Evolutionary conservation across 2,888 invertebrate genomes (phyloP).

Genomic region (Rugalucina vietnamica): DNA sequence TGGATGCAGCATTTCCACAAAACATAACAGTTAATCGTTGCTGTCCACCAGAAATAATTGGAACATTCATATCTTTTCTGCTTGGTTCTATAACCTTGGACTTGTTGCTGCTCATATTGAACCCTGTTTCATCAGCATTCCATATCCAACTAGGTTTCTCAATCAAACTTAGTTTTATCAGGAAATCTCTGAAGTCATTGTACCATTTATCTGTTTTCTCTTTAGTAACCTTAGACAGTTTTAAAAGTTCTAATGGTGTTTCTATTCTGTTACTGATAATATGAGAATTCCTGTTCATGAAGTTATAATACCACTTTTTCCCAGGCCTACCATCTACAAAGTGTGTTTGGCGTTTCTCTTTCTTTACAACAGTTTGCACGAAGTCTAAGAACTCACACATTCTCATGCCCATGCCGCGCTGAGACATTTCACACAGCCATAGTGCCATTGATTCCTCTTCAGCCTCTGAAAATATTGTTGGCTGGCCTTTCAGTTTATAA

Average conservation of each 20-base stretch:
- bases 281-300: background rate
- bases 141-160: conserved; percentile 41
- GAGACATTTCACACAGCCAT: conserved; percentile 45
- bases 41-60: conserved; percentile 45
- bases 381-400: conserved; percentile 46
- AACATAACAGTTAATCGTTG: conserved; percentile 45
- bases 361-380: conserved; percentile 38
- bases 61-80: conserved; percentile 25
- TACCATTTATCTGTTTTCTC: conserved; percentile 41
- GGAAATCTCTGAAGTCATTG: conserved; percentile 38
- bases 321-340: conserved; percentile 39
- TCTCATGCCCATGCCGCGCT: conserved; percentile 35
- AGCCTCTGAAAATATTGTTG: conserved; percentile 26
- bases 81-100: conserved; percentile 31
- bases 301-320: background rate
- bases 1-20: conserved; percentile 52
- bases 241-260: background rate
- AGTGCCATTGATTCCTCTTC: conserved; percentile 34
- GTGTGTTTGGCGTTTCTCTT: conserved; percentile 40
- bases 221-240: background rate
- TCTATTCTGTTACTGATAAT: background rate
- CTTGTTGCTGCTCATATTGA: conserved; percentile 46
- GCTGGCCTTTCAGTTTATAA: conserved; percentile 27
- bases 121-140: conserved; percentile 56
- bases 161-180: conserved; percentile 12